Evolutionary conservation across 1,140 invertebrate species (phyloP), one percentile per base, ranked within the genome.

Genomic region (Drosophila murphyi): DNA sequence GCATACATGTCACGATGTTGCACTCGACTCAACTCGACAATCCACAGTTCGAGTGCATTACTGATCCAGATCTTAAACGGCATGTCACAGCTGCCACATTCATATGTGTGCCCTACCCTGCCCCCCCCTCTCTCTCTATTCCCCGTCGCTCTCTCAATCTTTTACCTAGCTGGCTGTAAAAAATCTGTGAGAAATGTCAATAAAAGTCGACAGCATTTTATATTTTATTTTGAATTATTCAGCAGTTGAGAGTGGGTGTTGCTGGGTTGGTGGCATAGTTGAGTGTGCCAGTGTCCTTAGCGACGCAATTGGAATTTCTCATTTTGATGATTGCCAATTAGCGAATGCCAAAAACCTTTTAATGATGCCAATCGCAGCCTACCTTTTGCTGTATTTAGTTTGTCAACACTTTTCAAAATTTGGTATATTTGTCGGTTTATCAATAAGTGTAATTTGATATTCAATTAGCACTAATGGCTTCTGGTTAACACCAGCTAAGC

Each of bases 391-490:
- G 2, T 56, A 10, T 78, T 51, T 65, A 65, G 37, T 55, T 70
- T 70, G n/a, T 57, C 57, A 71, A 68, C 57, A 64, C 57, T 37
- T 69, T 47, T 7, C 12, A 41, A 41, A 41, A 41, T 39, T 2
- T 57, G 28, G 4, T 7, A 1, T 41, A 31, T 51, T 12, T 3
- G 55, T 68, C 55, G 39, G 51, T 50, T 43, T 63, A 43, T 28
- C 37, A 57, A 71, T 71, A 63, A 51, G 62, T 75, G 72, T 51
- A 72, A 87, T 87, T 83, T 89, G 64, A 88, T 88, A 88, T 88
- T 88, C 85, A 83, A 88, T 88, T 89, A 88, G 80, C 76, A 77
- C 83, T 88, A 88, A 88, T 88, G 85, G 83, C 82, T 79, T 69
- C 55, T 59, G 74, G 79, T 20, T 72, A 51, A 43, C 20, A 32